Base-by-base conservation (phyloP, 2,888 invertebrate genomes). In the Cheilosia vernalis region DNA sequence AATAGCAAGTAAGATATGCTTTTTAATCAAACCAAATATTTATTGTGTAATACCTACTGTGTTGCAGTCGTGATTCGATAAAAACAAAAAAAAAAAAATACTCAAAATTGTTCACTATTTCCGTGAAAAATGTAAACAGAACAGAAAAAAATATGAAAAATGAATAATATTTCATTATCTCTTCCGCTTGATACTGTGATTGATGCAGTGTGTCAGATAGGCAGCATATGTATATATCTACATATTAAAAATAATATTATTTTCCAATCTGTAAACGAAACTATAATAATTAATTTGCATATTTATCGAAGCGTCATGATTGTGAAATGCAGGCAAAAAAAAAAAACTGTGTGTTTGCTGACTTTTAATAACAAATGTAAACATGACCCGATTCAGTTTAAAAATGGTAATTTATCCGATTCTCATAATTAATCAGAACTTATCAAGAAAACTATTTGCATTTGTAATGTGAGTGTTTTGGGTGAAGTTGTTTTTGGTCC, bases 251-350 rank as follows among this genome's bases (percentile, higher is more conserved):
- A 53, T 37, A 64, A 80, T 69, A 63, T 74, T 40, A 80, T 69
- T 76, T 67, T 60, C 44, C 58, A 76, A 64, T 64, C 30, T 55
- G 74, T 73, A 76, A 70, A 82, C 60, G 42, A 21, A 63, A 79
- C 61, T 55, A 64, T 70, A 55, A 49, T 58, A 70, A 82, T 82
- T 76, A 76, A 76, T 76, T 82, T 82, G 70, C 69, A 70, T 82
- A 69, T 76, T 76, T 60, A 70, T 64, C 37, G 64, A 60, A 58
- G 49, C 76, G 44, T 4, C 56, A 56, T 73, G 60, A 44, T 37
- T 60, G 51, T 51, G 63, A 33, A 49, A 51, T 24, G 19, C 17
- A 49, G 44, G 17, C 15, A 42, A 44, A 21, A 21, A 51, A 17
- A 58, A 42, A 61, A 19, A 44, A 30, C n/a, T 10, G 10, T 10